Base-by-base conservation (phyloP, 64 coral and sea anemone species). In the Pocillopora damicornis region DNA sequence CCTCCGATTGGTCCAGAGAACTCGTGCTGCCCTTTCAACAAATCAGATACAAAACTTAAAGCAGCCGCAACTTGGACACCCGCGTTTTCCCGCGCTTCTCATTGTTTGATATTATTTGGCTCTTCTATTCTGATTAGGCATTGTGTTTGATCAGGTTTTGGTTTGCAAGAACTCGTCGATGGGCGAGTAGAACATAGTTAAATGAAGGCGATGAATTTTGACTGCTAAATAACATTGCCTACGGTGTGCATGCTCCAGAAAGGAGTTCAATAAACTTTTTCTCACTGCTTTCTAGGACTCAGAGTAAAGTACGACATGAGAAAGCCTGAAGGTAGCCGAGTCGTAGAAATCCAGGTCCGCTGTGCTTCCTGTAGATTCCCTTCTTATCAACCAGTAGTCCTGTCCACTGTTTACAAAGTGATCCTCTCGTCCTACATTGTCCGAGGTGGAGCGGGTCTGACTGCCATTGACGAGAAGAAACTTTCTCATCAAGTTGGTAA, bases 281-380 rank as follows among this genome's bases (percentile, higher is more conserved):
- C 26, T 0, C 22, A 3, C 15, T 85, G 20, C 36, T 58, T 76
- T 79, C 17, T 20, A 93, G 94, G 94, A 57, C 79, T 97, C 64
- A 68, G 59, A 78, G 60, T 97, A 59, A 59, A 61, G 63, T 97
- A 69, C 20, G 91, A 97, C 37, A 74, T 97, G 14, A 73, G 58
- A 25, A 92, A 90, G 37, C 77, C 90, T 11, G 61, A 82, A 18
- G 86, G 86, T 0, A 13, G 76, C 37, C 76, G 88, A 74, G 94
- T 97, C 9, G 74, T 88, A 23, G 38, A 67, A 11, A 77, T 93
- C 16, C 60, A 90, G 37, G 83, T 90, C 11, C 91, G 87, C 17
- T 97, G 94, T 57, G 81, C 91, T 17, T 4, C 45, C 42, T 97
- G 94, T 15, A 81, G 72, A 60, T 58, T 87, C 63, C 94, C 94